Evolutionary conservation across 2,888 invertebrate species (phyloP), one percentile per base, ranked within the genome.

Genomic region (Melanophora roralis): DNA sequence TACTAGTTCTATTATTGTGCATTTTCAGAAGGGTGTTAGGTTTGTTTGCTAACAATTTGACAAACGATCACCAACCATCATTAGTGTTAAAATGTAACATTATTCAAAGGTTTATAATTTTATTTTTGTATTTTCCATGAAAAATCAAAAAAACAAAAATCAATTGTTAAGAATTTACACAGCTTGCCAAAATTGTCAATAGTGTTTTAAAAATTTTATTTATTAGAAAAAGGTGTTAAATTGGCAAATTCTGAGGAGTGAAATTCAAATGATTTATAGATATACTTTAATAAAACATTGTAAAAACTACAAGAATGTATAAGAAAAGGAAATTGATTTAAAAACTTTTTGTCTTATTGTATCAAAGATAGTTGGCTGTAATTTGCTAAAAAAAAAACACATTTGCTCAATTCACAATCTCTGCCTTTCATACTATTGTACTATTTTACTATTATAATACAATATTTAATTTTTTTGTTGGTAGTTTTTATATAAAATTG

Each of bases 41-140:
- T 53, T 55, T 59, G 53, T 67, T 49, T 47, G 23, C 21, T 32
- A 64, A 57, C n/a, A 71, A 76, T 76, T 64, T 19, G 11, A 47
- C 34, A 38, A 38, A 51, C 32, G 32, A 62, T 53, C 60, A 62
- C 1, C 51, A 67, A 53, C 59, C 62, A 80, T 80, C 80, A 80
- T 80, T 80, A 80, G 72, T 72, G 64, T 34, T 68, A 47, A 78
- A 80, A 68, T 76, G 72, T 80, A 80, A 64, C 80, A 80, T 36
- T 73, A 38, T 72, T 57, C 32, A 19, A 27, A 36, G 14, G n/a
- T 1, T 49, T 23, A 21, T 16, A 34, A n/a, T 53, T 51, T 65
- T 55, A 55, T 65, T 64, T 62, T 65, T 6, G 12, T 57, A 57
- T 53, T 71, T 76, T 62, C 80, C 43, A 45, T 62, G 76, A 62